These are phyloP conservation scores for Desmodus rotundus DNA, from an alignment of 2,113 vertebrate genomes.

Conservation along the genomic window DNA sequence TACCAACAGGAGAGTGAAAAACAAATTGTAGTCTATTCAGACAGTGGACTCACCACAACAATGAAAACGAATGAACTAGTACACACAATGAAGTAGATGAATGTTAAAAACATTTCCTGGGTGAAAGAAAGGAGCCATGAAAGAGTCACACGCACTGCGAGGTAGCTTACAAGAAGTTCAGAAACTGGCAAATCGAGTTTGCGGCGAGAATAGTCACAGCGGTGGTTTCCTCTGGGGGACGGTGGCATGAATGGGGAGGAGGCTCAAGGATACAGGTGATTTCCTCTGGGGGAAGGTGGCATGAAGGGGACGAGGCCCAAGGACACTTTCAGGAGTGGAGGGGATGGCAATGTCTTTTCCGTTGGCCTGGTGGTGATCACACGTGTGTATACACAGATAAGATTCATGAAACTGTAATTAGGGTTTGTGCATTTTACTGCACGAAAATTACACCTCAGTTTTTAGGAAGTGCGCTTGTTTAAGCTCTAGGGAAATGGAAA, in stretches of 20 bases:
- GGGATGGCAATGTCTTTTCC: background rate
- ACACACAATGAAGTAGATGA: background rate
- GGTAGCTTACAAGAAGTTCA: background rate
- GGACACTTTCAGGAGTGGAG: background rate
- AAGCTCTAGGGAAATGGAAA: background rate
- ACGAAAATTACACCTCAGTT: background rate
- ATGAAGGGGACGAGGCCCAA: too few species aligned
- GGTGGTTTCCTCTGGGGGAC: background rate
- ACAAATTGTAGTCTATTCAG: background rate
- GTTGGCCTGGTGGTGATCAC: background rate
- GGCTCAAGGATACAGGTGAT: background rate
- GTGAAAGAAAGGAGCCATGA: background rate
- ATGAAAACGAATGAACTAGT: background rate
- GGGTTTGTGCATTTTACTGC: background rate
- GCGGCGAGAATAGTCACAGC: too few species aligned
- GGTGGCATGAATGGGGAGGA: too few species aligned
- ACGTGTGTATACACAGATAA: background rate
- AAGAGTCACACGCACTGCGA: background rate
- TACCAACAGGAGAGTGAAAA: background rate
- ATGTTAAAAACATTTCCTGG: background rate
- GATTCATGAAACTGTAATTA: background rate
- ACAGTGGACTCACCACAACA: background rate
- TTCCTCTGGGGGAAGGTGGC: background rate
- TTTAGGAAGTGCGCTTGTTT: background rate
- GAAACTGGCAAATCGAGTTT: background rate